phyloP scores from a whole-genome alignment of 2,113 vertebrate species.

The Crotalus helleri region DNA sequence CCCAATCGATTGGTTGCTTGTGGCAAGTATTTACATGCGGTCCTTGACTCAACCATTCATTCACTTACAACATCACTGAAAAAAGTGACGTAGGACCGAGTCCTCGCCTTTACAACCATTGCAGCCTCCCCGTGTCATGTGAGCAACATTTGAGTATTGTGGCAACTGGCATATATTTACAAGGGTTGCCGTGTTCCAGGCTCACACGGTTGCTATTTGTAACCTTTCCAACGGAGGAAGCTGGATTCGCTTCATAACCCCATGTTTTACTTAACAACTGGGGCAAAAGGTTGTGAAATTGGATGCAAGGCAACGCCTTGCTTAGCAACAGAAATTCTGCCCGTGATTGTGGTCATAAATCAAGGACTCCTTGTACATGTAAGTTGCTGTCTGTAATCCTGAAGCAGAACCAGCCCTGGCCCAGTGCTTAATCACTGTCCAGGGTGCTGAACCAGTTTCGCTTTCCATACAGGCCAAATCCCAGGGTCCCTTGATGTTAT shows the following conservation, averaged over 20 bases:
- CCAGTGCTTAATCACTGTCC: not conserved
- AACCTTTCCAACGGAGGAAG: not conserved
- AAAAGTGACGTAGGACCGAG: too few relatives aligned
- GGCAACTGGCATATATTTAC: too few relatives aligned
- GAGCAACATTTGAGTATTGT: too few relatives aligned
- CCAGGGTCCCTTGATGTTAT: not conserved
- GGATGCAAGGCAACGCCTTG: not conserved
- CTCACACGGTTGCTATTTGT: not conserved
- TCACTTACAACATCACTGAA: too few relatives aligned
- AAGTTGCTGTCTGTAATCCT: not conserved
- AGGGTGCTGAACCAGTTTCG: not conserved
- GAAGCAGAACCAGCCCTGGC: not conserved
- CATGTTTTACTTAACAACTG: not conserved
- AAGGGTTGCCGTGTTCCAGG: too few relatives aligned
- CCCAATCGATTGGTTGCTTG: too few relatives aligned
- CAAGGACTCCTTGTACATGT: not conserved
- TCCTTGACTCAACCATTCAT: too few relatives aligned
- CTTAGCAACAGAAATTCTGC: not conserved
- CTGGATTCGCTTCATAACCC: too few relatives aligned
- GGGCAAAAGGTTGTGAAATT: not conserved
- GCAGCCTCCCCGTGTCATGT: too few relatives aligned
- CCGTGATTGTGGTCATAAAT: not conserved
- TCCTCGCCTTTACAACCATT: too few relatives aligned
- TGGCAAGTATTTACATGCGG: too few relatives aligned
- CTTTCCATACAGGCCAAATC: not conserved